These are phyloP conservation scores for Agrotis segetum DNA, from an alignment of 2,888 invertebrate genomes.

Conservation along the genomic window DNA sequence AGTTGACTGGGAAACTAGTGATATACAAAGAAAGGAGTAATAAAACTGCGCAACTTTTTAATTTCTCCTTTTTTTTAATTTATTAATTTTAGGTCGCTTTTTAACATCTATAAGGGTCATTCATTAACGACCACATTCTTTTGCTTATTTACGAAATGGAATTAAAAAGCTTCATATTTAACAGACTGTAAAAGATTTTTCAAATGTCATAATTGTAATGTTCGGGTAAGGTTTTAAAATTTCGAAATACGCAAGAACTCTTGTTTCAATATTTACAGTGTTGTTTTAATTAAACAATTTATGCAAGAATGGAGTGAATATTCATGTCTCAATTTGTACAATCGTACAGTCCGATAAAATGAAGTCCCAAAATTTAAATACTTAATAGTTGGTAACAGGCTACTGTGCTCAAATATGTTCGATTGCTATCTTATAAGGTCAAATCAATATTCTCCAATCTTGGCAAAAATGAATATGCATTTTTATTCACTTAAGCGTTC, in stretches of 20 bases:
- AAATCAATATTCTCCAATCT: conserved; percentile 52
- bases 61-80: too few species aligned
- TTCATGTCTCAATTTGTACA: conserved; percentile 30
- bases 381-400: conserved; percentile 11
- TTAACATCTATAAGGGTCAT: too few species aligned
- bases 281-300: conserved; percentile 14
- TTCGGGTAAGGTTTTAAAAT: background rate
- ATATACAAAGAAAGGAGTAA: conserved; percentile 23
- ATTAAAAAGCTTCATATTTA: background rate
- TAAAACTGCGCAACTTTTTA: conserved; percentile 29
- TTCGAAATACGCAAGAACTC: background rate
- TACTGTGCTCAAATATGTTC: conserved; percentile 31
- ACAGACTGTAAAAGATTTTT: background rate
- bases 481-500: conserved; percentile 44
- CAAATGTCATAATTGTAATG: background rate
- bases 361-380: conserved; percentile 11
- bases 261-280: conserved; percentile 3
- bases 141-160: background rate
- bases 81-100: too few species aligned
- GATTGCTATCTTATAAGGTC: conserved; percentile 45
- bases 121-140: too few species aligned
- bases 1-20: conserved; percentile 9
- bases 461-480: conserved; percentile 39
- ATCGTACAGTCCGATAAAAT: conserved; percentile 9
- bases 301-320: conserved; percentile 18